Conservation (phyloP, 2,113 vertebrate genomes). For the Callocephalon fimbriatum region DNA sequence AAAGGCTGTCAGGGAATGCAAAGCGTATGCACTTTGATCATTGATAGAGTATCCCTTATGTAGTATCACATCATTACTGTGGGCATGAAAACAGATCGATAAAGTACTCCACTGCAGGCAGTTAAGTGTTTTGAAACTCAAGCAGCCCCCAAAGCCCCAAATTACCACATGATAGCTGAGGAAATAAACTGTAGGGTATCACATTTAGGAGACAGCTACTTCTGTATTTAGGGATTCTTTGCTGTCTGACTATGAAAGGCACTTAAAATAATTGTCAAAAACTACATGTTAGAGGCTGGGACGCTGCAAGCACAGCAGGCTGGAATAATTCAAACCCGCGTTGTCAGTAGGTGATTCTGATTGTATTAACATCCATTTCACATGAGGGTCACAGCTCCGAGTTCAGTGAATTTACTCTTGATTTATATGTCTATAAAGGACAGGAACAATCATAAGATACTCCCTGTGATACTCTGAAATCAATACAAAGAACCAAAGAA, state of each 20-base stretch:
- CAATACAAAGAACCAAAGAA: constrained; percentile 57
- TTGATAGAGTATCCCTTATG: not conserved
- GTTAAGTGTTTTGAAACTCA: constrained; percentile 5
- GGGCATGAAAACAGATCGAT: not conserved
- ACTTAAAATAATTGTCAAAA: constrained; percentile 39
- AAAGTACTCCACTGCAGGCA: not conserved
- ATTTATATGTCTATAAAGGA: constrained; percentile 62
- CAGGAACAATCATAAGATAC: constrained; percentile 56
- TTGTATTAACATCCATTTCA: constrained; percentile 57
- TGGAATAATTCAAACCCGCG: not conserved
- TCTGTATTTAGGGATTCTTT: not conserved
- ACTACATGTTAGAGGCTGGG: not conserved
- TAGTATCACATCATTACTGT: not conserved
- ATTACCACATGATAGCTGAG: not conserved
- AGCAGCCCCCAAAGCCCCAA: not conserved
- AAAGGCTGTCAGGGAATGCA: not conserved
- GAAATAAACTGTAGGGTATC: not conserved
- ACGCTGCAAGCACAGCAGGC: constrained; percentile 20
- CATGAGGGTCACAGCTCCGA: constrained; percentile 47
- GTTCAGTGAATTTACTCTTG: constrained; percentile 58
- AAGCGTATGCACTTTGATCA: not conserved
- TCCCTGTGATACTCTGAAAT: constrained; percentile 61
- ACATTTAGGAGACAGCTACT: not conserved
- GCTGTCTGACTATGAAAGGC: not conserved
- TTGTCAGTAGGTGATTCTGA: constrained; percentile 33